Evolutionary conservation across 2,888 invertebrate species (phyloP).

Genomic region (Cerastis rubricosa): DNA sequence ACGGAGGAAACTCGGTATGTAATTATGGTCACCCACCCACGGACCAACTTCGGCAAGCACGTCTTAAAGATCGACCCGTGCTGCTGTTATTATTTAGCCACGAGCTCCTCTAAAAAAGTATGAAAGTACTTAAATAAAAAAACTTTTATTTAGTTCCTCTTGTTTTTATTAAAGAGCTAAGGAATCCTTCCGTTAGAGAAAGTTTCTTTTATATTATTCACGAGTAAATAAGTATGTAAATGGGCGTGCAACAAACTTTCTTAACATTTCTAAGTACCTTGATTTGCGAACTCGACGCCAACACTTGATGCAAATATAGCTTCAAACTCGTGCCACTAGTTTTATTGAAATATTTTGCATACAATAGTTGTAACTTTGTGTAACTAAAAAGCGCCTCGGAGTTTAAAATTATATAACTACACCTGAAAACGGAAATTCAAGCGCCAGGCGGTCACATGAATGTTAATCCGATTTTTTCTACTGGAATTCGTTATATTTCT

Average conservation of each 20-base stretch:
- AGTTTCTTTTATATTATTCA: conserved; percentile 51
- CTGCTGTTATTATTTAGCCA: no score
- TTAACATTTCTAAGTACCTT: conserved; percentile 65
- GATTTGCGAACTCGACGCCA: conserved; percentile 59
- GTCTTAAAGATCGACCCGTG: no score
- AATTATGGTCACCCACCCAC: no score
- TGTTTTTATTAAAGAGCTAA: conserved; percentile 13
- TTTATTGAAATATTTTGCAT: conserved; percentile 66
- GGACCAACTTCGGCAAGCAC: no score
- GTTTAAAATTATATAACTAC: conserved; percentile 33
- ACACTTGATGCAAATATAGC: conserved; percentile 69
- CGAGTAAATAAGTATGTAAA: conserved; percentile 55
- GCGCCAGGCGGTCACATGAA: background rate
- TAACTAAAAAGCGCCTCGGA: conserved; percentile 33
- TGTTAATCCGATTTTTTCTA: background rate
- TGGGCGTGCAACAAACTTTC: conserved; percentile 63
- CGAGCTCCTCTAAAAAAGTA: no score
- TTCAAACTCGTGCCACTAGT: conserved; percentile 62
- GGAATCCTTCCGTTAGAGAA: conserved; percentile 29
- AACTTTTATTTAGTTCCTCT: background rate
- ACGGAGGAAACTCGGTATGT: no score
- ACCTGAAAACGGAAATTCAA: conserved; percentile 20
- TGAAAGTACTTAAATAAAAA: background rate
- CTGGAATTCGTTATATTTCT: background rate
- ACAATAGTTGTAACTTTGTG: conserved; percentile 51